Base-by-base conservation (phyloP, 2,797 vertebrate species). In the Sorex maritimensis region DNA sequence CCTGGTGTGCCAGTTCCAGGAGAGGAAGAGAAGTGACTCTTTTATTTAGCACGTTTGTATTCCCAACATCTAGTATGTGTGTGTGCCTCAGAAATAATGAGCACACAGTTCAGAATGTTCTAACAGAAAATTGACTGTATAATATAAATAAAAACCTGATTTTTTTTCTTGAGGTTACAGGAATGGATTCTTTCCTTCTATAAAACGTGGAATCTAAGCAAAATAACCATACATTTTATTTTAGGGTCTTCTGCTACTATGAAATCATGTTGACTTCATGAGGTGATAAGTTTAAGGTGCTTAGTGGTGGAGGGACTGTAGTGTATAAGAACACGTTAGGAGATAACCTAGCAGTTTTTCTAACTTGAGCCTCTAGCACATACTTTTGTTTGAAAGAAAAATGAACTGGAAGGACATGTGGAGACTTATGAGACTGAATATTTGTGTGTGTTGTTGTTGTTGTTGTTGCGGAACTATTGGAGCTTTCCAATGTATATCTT, bases 401-500 rank as follows among this genome's bases (percentile, higher is more conserved):
- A 58, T 75, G 44, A 78, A 81, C 41, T 81, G 14, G 44, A 38
- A 81, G 55, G 58, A 91, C 67, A 71, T 68, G 23, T 34, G 61
- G 63, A n/a, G 68, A 72, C 24, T 63, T 73, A 4, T 55, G n/a
- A 83, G 10, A 26, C 3, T 44, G 63, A 69, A 81, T 82, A 79
- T 44, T 84, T 52, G 26, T 77, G 30, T 68, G 21, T 23, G 49
- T 52, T 44, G 41, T 44, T 44, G 5, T 44, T 41, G 41, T 41
- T 44, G 41, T 44, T 44, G 7, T 7, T 41, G 17, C 61, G 93
- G 91, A 92, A 81, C 41, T 63, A 61, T 58, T 41, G 46, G 0
- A 68, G 58, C 88, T 87, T 94, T 83, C 79, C 86, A 72, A 65
- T 68, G 41, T 52, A 83, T 95, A 96, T 95, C 46, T 81, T 77